A percentile compares a stretch with the other conserved stretches of the same genome.
These are phyloP conservation scores for Hypotaenidia okinawae DNA, from an alignment of 2,797 vertebrate genomes.

Conservation along the genomic window DNA sequence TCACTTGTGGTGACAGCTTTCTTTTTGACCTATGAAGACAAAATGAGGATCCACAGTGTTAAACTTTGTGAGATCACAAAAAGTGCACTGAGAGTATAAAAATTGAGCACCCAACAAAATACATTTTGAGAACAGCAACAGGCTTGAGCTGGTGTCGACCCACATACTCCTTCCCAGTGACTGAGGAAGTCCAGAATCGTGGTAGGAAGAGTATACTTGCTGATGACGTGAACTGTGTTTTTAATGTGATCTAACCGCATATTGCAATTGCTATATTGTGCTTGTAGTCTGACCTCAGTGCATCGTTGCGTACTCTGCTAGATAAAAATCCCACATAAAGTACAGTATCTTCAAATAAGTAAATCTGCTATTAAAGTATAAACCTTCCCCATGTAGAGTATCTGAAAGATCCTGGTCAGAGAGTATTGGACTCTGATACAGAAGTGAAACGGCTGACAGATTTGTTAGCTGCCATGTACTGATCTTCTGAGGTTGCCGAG, in stretches of 20 bases:
- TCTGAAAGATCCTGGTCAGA: background rate
- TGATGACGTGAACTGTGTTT: background rate
- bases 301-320: background rate
- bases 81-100: background rate
- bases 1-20: background rate
- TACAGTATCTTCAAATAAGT: background rate
- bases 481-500: background rate
- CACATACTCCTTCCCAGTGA: accelerated
- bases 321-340: accelerated
- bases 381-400: background rate
- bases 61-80: background rate
- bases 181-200: background rate
- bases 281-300: background rate
- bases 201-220: accelerated
- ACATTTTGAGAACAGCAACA: background rate
- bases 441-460: background rate
- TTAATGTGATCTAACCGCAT: background rate
- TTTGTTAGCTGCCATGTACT: background rate
- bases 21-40: background rate
- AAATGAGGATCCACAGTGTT: background rate
- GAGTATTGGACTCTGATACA: background rate
- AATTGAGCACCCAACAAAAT: background rate
- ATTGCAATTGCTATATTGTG: background rate
- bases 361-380: background rate
- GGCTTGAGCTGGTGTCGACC: background rate